phyloP scores from a whole-genome alignment of 35 echinoderm and acorn worm genomes.

The Acanthaster planci region DNA sequence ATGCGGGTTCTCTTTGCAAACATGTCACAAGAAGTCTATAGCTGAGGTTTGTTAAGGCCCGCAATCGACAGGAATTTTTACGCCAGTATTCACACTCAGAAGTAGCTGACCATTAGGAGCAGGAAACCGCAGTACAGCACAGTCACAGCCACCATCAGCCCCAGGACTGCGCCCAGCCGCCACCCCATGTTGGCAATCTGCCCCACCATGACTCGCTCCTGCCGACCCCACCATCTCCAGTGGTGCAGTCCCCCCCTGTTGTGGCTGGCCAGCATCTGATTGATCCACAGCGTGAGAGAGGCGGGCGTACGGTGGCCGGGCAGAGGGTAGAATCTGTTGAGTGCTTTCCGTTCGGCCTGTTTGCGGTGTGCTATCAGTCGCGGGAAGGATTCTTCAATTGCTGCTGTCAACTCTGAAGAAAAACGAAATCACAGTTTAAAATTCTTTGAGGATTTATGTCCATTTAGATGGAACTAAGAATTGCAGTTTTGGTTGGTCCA shows the following conservation, averaged over 20 bases:
- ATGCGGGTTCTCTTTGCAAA: too few relatives aligned
- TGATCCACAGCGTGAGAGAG: neutral
- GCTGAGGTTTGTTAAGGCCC: too few relatives aligned
- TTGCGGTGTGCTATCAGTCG: conserved; percentile 37
- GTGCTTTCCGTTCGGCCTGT: conserved; percentile 38
- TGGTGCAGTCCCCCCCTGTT: conserved; percentile 16
- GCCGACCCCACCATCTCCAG: neutral
- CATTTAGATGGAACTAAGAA: too few relatives aligned
- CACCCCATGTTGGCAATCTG: neutral
- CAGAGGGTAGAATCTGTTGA: conserved; percentile 53
- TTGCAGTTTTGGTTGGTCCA: too few relatives aligned
- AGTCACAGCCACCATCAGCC: neutral
- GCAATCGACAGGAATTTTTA: too few relatives aligned
- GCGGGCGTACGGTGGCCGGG: conserved; percentile 16
- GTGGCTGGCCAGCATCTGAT: neutral
- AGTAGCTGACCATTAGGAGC: neutral
- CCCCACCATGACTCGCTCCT: neutral
- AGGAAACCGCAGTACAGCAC: neutral
- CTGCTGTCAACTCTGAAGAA: conserved; percentile 42
- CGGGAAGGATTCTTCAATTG: conserved; percentile 47
- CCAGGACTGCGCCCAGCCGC: neutral
- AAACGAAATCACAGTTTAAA: neutral
- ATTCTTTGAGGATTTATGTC: too few relatives aligned
- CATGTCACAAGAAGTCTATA: too few relatives aligned
- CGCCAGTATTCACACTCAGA: neutral